A percentile compares a stretch with the other conserved stretches of the same genome.
Conservation (phyloP, 2,113 vertebrate species). For the Oophaga pumilio region DNA sequence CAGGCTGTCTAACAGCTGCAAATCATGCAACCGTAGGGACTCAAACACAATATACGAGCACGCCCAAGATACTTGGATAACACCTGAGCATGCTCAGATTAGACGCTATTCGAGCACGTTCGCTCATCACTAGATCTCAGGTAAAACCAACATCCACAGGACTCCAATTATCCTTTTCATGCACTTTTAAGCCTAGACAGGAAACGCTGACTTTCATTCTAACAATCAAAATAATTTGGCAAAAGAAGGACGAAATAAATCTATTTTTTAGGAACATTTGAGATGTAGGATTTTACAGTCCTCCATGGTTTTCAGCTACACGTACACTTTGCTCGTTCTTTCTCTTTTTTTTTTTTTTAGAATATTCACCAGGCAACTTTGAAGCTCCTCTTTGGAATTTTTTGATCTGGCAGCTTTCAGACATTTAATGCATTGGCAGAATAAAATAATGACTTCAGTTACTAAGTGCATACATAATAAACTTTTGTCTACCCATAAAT, state of each 20-base stretch:
- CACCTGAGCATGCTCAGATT: too few species aligned
- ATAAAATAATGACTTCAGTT: slow-evolving; percentile 55
- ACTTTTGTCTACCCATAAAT: slow-evolving; percentile 50
- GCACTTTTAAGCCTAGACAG: background rate
- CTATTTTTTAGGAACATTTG: background rate
- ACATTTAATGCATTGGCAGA: slow-evolving; percentile 49
- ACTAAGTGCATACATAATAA: slow-evolving; percentile 56
- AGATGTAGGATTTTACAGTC: background rate
- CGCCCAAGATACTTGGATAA: too few species aligned
- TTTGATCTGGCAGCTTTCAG: slow-evolving; percentile 46
- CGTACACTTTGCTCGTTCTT: background rate
- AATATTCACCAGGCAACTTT: slow-evolving; percentile 25
- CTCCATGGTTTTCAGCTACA: background rate
- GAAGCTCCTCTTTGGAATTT: slow-evolving; percentile 45
- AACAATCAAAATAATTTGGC: background rate
- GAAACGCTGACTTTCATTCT: background rate
- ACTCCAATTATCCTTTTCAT: background rate
- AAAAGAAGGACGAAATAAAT: background rate
- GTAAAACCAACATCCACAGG: background rate
- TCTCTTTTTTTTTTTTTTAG: background rate
- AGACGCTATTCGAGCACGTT: background rate
- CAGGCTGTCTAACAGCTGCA: too few species aligned
- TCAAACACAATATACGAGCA: too few species aligned
- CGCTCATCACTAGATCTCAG: background rate
- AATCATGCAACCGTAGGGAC: too few species aligned